Base-by-base conservation (phyloP, 2,888 invertebrate genomes). In the Folsomia candida region DNA sequence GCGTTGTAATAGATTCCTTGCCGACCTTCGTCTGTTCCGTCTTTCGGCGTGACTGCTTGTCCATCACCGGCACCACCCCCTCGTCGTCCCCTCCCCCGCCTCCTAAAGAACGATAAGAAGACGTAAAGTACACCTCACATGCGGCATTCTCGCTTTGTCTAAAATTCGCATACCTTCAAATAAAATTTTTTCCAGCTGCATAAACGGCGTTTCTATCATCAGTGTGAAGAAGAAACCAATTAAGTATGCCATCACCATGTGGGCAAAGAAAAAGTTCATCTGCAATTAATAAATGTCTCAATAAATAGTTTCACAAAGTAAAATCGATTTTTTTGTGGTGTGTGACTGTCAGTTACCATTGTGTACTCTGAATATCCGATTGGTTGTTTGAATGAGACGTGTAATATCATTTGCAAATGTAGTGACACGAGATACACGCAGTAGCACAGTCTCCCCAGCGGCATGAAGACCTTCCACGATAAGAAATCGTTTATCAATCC, bases 401-500 rank as follows among this genome's bases (percentile, higher is more conserved):
- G 76, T 4, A 74, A 59, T 26, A 75, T 67, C 63, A 72, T 73
- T 72, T 79, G 77, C 3, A 79, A 28, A 66, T 76, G 77, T 11
- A 76, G 72, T 0, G 78, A 78, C 11, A 72, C 67, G 24, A 80
- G 66, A 29, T 78, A 80, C 3, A 74, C 75, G 24, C 71, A 71
- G 64, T 76, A 79, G 29, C 74, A 71, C 1, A 80, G 47, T 51
- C 77, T 58, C 37, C 78, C 76, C 58, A 80, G 66, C 0, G 80
- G 80, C 54, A 77, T 71, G 59, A 80, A 80, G 4, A 63, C 69
- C 2, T 66, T 76, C 79, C 79, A 79, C 1, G 74, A 74, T 2
- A 80, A 71, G 47, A 80, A 78, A 18, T 27, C 68, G 51, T 80
- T 79, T 11, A 80, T 57, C 6, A 73, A n/a, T 11, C 77, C 77